Evolutionary conservation across 1,140 invertebrate species (phyloP), one percentile per base, ranked within the genome.

Genomic region (Zaprionus capensis): DNA sequence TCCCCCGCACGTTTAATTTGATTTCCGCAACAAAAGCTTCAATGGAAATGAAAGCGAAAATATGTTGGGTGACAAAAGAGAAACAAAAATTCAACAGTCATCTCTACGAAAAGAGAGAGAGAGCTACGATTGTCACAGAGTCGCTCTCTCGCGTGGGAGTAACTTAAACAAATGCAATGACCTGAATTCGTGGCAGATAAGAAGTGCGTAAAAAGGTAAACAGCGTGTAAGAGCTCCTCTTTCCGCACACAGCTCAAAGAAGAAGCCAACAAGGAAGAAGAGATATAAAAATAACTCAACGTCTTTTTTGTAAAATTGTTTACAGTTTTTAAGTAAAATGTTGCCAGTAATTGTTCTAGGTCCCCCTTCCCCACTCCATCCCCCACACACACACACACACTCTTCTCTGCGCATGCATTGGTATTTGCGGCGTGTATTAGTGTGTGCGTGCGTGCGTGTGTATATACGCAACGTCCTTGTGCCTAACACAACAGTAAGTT

Each of bases 131-230:
- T 34, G 31, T 34, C 31, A 34, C 31, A 34, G 31, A 14, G 46
- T 7, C n/a, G 3, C 41, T 17, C 41, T 46, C 41, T 46, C n/a
- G 28, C 17, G 55, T 69, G 59, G 24, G 58, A 65, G 57, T 51
- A 53, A 66, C 49, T 76, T 63, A 76, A 88, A 68, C 67, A 81
- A 83, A 87, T 87, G 84, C 84, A 88, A 83, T 87, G 84, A 88
- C 84, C 84, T 87, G 84, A 87, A 87, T 87, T 88, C 64, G 44
- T 66, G 72, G 82, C 71, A 82, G 72, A 82, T 71, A 76, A 73
- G 49, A 69, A 57, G 36, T 51, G 53, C 34, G 24, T 58, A 53
- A 68, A 64, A 76, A 71, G 56, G 70, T 69, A 72, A 80, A 74
- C 65, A 71, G 31, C 57, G 51, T 55, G 28, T 38, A 34, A 17